phyloP scores from a whole-genome alignment of 1,140 invertebrate genomes.

The Philotrypesis tridentata region DNA sequence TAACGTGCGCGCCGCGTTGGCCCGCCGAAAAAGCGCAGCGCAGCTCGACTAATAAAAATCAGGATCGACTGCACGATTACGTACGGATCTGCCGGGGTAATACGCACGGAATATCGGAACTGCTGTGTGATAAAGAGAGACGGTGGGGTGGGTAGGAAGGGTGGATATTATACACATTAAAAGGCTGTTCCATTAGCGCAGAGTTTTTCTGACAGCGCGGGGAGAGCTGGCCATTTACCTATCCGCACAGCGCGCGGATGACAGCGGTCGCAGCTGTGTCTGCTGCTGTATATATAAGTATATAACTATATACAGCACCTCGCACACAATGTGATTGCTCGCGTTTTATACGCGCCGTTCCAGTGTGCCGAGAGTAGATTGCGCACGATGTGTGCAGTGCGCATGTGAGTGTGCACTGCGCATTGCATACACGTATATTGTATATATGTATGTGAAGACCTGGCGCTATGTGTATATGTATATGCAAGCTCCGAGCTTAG shows the following conservation, averaged over 20 bases:
- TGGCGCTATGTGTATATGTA: no score
- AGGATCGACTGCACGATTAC: not conserved
- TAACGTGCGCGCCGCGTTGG: not conserved
- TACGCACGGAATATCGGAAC: not conserved
- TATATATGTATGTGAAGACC: no score
- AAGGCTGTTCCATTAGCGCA: not conserved
- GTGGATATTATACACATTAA: no score
- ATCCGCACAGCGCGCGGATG: not conserved
- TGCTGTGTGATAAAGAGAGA: not conserved
- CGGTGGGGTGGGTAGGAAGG: no score
- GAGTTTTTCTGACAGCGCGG: not conserved
- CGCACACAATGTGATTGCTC: not conserved
- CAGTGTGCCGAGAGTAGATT: not conserved
- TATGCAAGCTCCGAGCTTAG: not conserved
- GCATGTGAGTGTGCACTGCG: not conserved
- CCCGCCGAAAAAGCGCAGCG: no score
- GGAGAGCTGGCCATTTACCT: not conserved
- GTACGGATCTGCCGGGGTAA: not conserved
- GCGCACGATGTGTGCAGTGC: not conserved
- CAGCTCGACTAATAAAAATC: not conserved
- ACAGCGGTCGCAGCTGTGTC: constrained; percentile 5
- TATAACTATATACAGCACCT: no score
- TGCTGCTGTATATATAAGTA: no score
- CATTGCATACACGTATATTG: not conserved
- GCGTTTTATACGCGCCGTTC: not conserved